Evolutionary conservation across 2,113 vertebrate genomes (phyloP), one percentile per base, ranked within the genome.

Genomic region (Vulpes ferrilata): DNA sequence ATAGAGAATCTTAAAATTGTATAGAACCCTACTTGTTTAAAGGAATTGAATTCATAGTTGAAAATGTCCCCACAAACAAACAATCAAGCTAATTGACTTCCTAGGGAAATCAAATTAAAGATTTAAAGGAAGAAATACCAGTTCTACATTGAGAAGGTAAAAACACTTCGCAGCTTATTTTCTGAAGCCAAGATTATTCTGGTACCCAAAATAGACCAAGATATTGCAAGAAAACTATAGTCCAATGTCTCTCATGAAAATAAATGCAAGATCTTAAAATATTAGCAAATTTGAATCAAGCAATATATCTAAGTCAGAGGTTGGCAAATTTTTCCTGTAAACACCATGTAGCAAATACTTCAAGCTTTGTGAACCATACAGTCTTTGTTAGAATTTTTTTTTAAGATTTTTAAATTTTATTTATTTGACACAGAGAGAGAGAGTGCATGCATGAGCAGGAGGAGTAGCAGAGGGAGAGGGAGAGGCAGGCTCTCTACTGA

Each of bases 121-220:
- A 84, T 92, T 64, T 79, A 57, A 92, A 91, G 20, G 55, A 65
- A 85, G 38, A 84, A 79, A 38, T 55, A 64, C 30, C 38, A 51
- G 3, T 38, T 92, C 23, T 92, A 57, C 16, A n/a, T 5, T 25
- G 25, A 81, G 35, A 62, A 87, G n/a, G n/a, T 73, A 9, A 55
- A 19, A 79, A 17, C 48, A 51, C 15, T 60, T 71, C n/a, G 51
- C 43, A 65, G 48, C 51, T 84, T 78, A 32, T 69, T 83, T 88
- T 35, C 57, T 84, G 43, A 94, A 88, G 15, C 69, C 91, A 83
- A 84, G 62, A 53, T 65, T 94, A 92, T 30, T 11, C 20, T 80
- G 48, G 59, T 48, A 62, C 38, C 80, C 35, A 90, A 93, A 92
- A 84, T 20, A 92, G 25, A 91, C 2, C 67, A 87, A 82, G 23